Conservation (phyloP, 2,797 vertebrate species). For the Alouatta caraya region DNA sequence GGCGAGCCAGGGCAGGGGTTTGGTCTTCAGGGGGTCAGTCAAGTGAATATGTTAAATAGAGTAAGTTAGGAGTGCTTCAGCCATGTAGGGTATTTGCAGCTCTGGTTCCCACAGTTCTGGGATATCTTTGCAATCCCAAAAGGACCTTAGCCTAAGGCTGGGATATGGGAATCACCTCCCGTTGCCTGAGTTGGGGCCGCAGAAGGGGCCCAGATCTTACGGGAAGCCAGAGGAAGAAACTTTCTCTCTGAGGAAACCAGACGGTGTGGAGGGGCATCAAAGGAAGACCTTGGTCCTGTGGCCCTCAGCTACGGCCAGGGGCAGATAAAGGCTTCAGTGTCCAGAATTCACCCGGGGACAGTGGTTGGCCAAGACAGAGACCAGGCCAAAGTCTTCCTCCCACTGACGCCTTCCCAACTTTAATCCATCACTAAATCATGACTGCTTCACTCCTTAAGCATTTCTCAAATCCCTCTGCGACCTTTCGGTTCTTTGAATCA, state of each 20-base stretch:
- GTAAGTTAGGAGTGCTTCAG: background rate
- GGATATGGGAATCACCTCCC: background rate
- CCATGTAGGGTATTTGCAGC: fast-evolving
- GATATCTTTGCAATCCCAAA: background rate
- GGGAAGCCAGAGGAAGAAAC: background rate
- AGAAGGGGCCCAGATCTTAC: no score
- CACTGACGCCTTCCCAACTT: fast-evolving
- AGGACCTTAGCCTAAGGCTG: background rate
- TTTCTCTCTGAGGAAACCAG: background rate
- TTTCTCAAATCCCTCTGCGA: background rate
- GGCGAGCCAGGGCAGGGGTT: fast-evolving
- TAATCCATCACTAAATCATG: fast-evolving
- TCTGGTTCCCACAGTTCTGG: no score
- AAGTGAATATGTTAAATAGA: fast-evolving
- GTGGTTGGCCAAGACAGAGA: background rate
- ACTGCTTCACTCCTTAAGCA: fast-evolving
- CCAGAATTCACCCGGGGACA: fast-evolving
- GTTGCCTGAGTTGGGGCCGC: background rate
- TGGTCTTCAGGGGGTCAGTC: fast-evolving
- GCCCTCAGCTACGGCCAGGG: fast-evolving
- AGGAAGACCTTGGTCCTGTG: no score
- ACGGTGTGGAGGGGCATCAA: background rate
- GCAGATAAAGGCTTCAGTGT: background rate
- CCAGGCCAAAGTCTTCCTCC: background rate
- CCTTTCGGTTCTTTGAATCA: background rate